Evolutionary conservation across 53 echinoderm and acorn worm species (phyloP), one percentile per base, ranked within the genome.

Genomic region (Apostichopus leukothele): DNA sequence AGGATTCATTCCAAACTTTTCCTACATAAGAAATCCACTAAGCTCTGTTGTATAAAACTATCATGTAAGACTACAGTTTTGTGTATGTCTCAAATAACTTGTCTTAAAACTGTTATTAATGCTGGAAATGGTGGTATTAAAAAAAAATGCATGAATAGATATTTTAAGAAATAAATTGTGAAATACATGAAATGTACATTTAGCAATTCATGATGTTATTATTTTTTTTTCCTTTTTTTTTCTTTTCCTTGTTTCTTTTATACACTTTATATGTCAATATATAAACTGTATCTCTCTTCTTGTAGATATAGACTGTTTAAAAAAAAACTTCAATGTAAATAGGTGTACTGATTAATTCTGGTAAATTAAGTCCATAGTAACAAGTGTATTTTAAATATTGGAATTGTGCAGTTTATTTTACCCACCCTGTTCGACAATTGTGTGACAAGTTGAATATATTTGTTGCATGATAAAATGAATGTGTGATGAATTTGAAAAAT

Each of bases 241-340:
- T 63, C 53, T 78, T 52, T 52, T 78, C 51, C n/a, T 5, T 14
- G 5, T 14, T 21, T 21, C 22, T 80, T 80, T 80, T 80, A 80
- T 80, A 80, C 80, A 80, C 80, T 80, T 80, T 80, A 57, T 80
- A 80, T 80, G 54, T 80, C 80, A 80, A 55, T 52, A 80, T 55
- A 80, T 55, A 80, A 18, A 80, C 10, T 50, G 76, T 80, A 57
- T 53, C 19, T 80, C 80, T 80, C 12, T 76, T 57, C 53, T 80
- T 80, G 80, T 80, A 80, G 80, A 80, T 80, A 80, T 80, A 80
- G 80, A 57, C 6, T 80, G 53, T 57, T 55, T 5, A 80, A 53
- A 71, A 53, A 71, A 16, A 18, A 39, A 39, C 39, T 39, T 80
- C 5, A 80, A 57, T 80, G 80, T 80, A 80, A 53, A 80, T 80